Evolutionary conservation across 1,140 invertebrate species (phyloP).

Genomic region (Saccostrea echinata): DNA sequence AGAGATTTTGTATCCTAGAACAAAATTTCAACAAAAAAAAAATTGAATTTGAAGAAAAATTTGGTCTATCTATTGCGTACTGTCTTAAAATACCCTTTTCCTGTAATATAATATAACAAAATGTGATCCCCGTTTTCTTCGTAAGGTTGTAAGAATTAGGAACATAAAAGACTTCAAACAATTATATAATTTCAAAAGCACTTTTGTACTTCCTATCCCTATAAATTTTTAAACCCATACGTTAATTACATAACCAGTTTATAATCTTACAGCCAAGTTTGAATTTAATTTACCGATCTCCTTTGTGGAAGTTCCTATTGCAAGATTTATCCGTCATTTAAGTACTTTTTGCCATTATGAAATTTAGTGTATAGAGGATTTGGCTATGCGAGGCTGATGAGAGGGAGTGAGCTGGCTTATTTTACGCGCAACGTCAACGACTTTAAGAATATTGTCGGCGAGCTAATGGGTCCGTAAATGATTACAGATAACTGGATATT

Average conservation of each 20-base stretch:
- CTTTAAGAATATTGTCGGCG: constrained; percentile 27
- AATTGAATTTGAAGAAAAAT: too few relatives aligned
- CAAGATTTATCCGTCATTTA: constrained; percentile 28
- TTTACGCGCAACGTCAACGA: background rate
- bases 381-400: background rate
- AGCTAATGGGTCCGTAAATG: constrained; percentile 23
- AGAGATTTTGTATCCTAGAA: too few relatives aligned
- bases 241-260: background rate
- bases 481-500: constrained; percentile 36
- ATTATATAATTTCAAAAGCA: background rate
- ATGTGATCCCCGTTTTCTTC: too few relatives aligned
- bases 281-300: background rate
- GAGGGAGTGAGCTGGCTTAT: background rate
- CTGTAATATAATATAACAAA: too few relatives aligned
- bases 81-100: too few relatives aligned
- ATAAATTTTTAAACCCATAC: background rate
- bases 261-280: background rate
- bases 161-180: too few relatives aligned
- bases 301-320: background rate
- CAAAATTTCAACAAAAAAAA: too few relatives aligned
- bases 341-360: constrained; percentile 32
- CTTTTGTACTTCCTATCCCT: background rate
- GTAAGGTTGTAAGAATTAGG: too few relatives aligned
- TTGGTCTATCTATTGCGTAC: too few relatives aligned
- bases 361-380: constrained; percentile 25